phyloP scores from a whole-genome alignment of 2,113 vertebrate species.

The Amblyornis subalaris region DNA sequence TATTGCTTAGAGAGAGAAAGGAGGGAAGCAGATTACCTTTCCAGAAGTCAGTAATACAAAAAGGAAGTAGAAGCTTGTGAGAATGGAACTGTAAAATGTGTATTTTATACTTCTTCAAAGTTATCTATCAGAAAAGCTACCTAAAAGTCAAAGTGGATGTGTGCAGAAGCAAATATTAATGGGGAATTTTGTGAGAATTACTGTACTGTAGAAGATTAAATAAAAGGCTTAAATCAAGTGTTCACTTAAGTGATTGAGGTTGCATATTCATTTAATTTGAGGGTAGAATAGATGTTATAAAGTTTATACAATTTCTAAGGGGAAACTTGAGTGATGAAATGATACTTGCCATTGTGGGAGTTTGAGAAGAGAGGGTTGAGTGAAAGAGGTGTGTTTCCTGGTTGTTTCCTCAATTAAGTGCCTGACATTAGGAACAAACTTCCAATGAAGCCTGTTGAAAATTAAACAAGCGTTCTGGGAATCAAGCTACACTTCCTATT shows the following conservation, averaged over 20 bases:
- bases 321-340: not conserved
- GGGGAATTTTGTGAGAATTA: not conserved
- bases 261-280: not conserved
- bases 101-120: not conserved
- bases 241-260: not conserved
- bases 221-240: not conserved
- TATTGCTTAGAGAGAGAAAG: not conserved
- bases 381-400: not conserved
- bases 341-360: fast-evolving
- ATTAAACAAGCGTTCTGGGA: not conserved
- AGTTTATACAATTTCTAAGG: not conserved
- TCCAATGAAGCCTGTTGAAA: not conserved
- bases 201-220: not conserved
- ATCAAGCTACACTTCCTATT: not conserved
- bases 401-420: not conserved
- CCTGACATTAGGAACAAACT: not conserved
- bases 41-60: not conserved
- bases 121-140: not conserved
- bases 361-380: not conserved
- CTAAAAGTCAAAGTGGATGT: not conserved
- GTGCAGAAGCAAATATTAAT: not conserved
- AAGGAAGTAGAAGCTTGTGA: not conserved
- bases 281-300: not conserved
- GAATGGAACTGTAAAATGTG: not conserved
- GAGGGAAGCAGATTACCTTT: not conserved